Evolutionary conservation across 2,797 vertebrate genomes (phyloP), one percentile per base, ranked within the genome.

Genomic region (Ptychadena robeensis): DNA sequence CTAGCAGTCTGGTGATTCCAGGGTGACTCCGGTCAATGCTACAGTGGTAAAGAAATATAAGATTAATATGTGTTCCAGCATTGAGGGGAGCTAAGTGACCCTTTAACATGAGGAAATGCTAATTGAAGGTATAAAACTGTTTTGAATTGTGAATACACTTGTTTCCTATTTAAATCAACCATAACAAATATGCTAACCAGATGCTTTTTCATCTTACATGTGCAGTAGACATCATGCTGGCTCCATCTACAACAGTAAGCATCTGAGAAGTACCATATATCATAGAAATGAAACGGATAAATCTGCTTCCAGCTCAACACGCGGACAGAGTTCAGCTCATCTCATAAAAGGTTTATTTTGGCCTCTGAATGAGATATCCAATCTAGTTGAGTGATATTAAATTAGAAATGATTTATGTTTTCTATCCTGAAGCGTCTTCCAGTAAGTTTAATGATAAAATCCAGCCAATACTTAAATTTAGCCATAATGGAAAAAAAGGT

Each of bases 321-420:
- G 15, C 63, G 22, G 71, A 28, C 35, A 40, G 48, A 70, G 14
- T 15, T 18, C 30, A 57, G 30, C 31, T 57, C 15, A 48, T 77
- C 35, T 82, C 65, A 34, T 77, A 70, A 77, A 82, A 82, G 67
- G 32, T 70, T 70, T 59, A n/a, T 69, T 82, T 44, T 70, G 73
- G 73, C 73, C 66, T 8, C 35, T 2, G 61, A 27, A 68, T 68
- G 22, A 71, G 81, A 64, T 74, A 82, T 77, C 22, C 65, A 71
- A 44, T 82, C 73, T 76, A 68, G 53, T 18, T 63, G 72, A 61
- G 66, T 70, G 37, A 76, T 82, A 82, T 82, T 82, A 82, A 44
- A 82, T 82, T 82, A 82, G 73, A 69, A 68, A 32, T 76, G 73
- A 82, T 77, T 77, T 77, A 70, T 64, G 35, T 2, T 28, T 75